Conservation (phyloP, 92 coral and sea anemone species). For the Palythoa heliodiscus region DNA sequence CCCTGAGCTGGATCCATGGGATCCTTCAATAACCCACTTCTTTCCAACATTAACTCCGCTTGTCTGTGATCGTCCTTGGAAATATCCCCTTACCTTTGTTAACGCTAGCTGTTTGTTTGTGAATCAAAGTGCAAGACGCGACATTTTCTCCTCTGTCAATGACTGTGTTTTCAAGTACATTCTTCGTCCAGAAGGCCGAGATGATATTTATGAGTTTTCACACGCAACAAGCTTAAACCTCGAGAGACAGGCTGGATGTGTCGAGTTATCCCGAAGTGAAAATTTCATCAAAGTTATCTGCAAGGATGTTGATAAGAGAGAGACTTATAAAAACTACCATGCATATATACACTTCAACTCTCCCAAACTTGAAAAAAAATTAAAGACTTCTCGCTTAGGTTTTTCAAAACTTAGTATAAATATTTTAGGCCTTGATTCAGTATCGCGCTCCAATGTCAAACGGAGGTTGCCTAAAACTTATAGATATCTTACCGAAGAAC, state of each 20-base stretch:
- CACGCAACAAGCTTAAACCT: background rate
- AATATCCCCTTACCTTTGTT: slow-evolving; percentile 10
- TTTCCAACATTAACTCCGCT: slow-evolving; percentile 4
- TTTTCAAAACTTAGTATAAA: slow-evolving; percentile 6
- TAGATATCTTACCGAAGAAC: slow-evolving; percentile 14
- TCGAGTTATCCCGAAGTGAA: background rate
- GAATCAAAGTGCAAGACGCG: slow-evolving; percentile 33
- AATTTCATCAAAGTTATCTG: slow-evolving; percentile 8
- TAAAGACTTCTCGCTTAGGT: background rate
- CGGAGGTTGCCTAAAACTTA: slow-evolving; percentile 34
- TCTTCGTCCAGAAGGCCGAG: slow-evolving; percentile 16
- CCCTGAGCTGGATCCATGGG: slow-evolving; percentile 28
- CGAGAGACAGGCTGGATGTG: background rate
- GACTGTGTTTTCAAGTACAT: slow-evolving; percentile 1
- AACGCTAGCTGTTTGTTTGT: slow-evolving; percentile 27
- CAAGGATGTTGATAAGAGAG: background rate
- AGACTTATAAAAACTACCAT: slow-evolving; percentile 15
- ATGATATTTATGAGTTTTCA: slow-evolving; percentile 21
- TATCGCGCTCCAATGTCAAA: slow-evolving; percentile 17
- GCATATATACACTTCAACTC: slow-evolving; percentile 22
- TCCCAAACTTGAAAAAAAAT: slow-evolving; percentile 1
- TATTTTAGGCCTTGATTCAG: slow-evolving; percentile 28
- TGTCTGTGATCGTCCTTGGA: slow-evolving; percentile 32
- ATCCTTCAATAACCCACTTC: slow-evolving; percentile 29
- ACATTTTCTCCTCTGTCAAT: background rate